Base-by-base conservation (phyloP, 1,140 invertebrate species). In the Ylistrum balloti region DNA sequence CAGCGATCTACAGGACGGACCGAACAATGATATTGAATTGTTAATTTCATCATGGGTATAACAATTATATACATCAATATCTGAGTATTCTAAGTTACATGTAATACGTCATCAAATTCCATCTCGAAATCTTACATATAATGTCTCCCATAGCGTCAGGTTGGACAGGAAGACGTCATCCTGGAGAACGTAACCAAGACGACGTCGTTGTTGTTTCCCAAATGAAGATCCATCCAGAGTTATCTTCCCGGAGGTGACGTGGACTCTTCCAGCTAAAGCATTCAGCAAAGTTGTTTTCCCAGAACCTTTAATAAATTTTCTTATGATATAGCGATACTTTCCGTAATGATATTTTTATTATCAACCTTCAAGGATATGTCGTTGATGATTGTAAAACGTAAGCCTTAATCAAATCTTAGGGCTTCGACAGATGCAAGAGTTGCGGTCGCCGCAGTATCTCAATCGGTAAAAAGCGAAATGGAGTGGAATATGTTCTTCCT, bases 251-350 rank as follows among this genome's bases (percentile, higher is more conserved):
- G 97, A 97, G 93, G 97, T 97, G n/a, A 97, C 95, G 87, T 94
- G 91, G 33, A 96, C 86, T 97, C 98, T 88, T 97, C 98, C 88
- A 98, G 97, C 93, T 97, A 94, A 74, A 13, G 86, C 97, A 95
- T 98, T 98, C 32, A 98, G 95, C 35, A 98, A 96, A 33, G 98
- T 98, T 1, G 98, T 98, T 96, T 98, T 98, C 41, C 98, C 98
- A 90, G 97, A 97, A 87, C 97, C 97, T 97, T 92, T 34, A 87
- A 90, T 56, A 91, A 74, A 48, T n/a, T n/a, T n/a, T n/a, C n/a
- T n/a, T n/a, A n/a, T n/a, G n/a, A n/a, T n/a, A n/a, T n/a, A n/a
- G n/a, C n/a, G n/a, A n/a, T n/a, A n/a, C n/a, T n/a, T n/a, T n/a
- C n/a, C n/a, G n/a, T n/a, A n/a, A n/a, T n/a, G n/a, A n/a, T n/a